Percentiles rank a stretch among this genome's conserved stretches.
phyloP scores from a whole-genome alignment of 1,140 invertebrate species.

The Eriosoma lanigerum region DNA sequence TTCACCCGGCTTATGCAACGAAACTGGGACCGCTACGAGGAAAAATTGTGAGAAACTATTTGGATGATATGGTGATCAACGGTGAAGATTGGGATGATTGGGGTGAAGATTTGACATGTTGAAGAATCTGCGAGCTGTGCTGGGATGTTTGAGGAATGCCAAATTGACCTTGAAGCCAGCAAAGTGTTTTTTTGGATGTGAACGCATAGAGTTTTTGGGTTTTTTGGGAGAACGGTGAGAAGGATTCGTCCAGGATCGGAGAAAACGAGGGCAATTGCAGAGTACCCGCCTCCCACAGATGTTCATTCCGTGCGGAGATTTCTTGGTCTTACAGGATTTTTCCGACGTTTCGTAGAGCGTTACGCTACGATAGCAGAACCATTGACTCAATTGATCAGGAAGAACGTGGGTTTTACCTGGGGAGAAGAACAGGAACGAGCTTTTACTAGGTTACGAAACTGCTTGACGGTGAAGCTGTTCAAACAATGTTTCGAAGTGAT shows the following conservation, averaged over 20 bases:
- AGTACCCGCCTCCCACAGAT: constrained; percentile 12
- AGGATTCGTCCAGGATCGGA: neutral
- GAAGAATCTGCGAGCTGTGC: neutral
- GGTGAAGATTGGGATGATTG: neutral
- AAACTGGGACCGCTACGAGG: constrained; percentile 52
- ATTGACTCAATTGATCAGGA: neutral
- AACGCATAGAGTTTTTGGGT: neutral
- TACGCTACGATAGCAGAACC: neutral
- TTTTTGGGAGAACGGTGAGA: neutral
- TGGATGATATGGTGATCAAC: neutral
- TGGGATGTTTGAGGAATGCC: neutral
- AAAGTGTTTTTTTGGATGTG: neutral
- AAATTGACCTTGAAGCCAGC: neutral
- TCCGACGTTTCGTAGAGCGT: neutral
- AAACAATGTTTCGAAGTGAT: constrained; percentile 55
- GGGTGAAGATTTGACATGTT: constrained; percentile 20
- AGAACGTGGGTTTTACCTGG: neutral
- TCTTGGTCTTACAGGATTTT: constrained; percentile 17
- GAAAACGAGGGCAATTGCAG: neutral
- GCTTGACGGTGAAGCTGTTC: constrained; percentile 55
- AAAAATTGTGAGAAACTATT: neutral
- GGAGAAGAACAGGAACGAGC: neutral
- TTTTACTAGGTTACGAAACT: neutral
- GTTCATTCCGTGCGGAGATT: constrained; percentile 19
- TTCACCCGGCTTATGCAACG: constrained; percentile 56